Evolutionary conservation across 2,888 invertebrate species (phyloP).

Genomic region (Orthosia incerta): DNA sequence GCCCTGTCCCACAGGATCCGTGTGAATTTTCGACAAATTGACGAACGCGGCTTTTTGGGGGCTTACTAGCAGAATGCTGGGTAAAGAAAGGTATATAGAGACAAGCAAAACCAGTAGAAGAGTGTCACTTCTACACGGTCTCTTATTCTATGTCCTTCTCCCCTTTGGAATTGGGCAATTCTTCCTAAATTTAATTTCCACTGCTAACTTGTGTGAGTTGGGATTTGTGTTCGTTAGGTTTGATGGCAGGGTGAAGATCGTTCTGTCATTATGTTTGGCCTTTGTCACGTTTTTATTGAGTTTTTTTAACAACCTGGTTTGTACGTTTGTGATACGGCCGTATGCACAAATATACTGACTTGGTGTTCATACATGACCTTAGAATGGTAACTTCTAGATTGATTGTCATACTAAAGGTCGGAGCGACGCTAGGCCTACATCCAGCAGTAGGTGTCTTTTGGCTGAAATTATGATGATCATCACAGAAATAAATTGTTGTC

Average conservation of each 20-base stretch:
- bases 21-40: too few species aligned
- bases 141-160: conserved; percentile 38
- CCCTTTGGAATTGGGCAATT: conserved; percentile 78
- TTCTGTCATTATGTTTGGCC: conserved; percentile 8
- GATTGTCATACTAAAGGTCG: too few species aligned
- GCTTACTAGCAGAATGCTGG: background rate
- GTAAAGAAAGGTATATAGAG: too few species aligned
- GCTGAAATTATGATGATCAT: too few species aligned
- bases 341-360: too few species aligned
- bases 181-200: conserved; percentile 77
- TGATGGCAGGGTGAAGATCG: conserved; percentile 32
- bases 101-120: background rate
- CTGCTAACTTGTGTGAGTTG: conserved; percentile 55
- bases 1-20: too few species aligned
- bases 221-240: conserved; percentile 42
- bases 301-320: background rate
- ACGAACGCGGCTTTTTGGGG: background rate
- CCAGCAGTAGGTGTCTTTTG: too few species aligned
- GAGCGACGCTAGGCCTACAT: too few species aligned
- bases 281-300: background rate
- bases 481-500: too few species aligned
- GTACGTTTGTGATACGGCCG: too few species aligned
- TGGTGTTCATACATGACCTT: too few species aligned
- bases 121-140: background rate
- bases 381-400: too few species aligned